Conservation (phyloP, 2,888 invertebrate species). For the Drosophila picticornis region DNA sequence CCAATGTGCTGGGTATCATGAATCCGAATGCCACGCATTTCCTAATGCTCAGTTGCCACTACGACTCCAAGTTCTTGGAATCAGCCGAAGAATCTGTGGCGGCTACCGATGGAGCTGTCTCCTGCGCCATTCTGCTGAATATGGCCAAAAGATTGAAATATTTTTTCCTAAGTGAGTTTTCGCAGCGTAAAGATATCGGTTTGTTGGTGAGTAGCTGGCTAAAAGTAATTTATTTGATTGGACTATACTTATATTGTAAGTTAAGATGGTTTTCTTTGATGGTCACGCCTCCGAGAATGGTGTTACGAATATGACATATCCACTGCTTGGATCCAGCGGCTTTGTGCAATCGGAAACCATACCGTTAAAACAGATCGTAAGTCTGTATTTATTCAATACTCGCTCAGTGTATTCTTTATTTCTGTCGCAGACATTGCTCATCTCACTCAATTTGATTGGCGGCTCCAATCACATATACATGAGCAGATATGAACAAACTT, state of each 20-base stretch:
- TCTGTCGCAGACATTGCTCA: slow-evolving; percentile 88
- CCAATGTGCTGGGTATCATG: slow-evolving; percentile 90
- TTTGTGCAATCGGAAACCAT: slow-evolving; percentile 90
- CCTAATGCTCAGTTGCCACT: slow-evolving; percentile 91
- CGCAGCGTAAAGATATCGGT: slow-evolving; percentile 86
- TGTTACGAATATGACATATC: slow-evolving; percentile 92
- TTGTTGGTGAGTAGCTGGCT: slow-evolving; percentile 35
- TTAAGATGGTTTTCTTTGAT: slow-evolving; percentile 96
- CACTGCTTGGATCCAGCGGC: slow-evolving; percentile 96
- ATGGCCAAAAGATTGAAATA: slow-evolving; percentile 88
- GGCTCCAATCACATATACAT: slow-evolving; percentile 92
- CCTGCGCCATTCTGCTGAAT: slow-evolving; percentile 95
- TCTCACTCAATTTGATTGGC: slow-evolving; percentile 96
- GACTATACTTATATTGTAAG: slow-evolving; percentile 76
- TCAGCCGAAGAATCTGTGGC: slow-evolving; percentile 77
- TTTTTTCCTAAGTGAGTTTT: slow-evolving; percentile 82
- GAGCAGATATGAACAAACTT: slow-evolving; percentile 92
- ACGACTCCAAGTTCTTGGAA: slow-evolving; percentile 89
- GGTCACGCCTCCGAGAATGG: slow-evolving; percentile 97
- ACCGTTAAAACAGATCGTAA: slow-evolving; percentile 87
- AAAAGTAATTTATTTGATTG: neutral
- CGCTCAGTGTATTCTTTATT: slow-evolving; percentile 46
- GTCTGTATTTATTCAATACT: slow-evolving; percentile 86
- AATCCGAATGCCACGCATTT: slow-evolving; percentile 88
- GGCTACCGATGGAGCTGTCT: slow-evolving; percentile 97